Percentiles rank a stretch among this genome's conserved stretches.
These are phyloP conservation scores for Drosophila kanapiae DNA, from an alignment of 1,140 invertebrate genomes.

Conservation along the genomic window DNA sequence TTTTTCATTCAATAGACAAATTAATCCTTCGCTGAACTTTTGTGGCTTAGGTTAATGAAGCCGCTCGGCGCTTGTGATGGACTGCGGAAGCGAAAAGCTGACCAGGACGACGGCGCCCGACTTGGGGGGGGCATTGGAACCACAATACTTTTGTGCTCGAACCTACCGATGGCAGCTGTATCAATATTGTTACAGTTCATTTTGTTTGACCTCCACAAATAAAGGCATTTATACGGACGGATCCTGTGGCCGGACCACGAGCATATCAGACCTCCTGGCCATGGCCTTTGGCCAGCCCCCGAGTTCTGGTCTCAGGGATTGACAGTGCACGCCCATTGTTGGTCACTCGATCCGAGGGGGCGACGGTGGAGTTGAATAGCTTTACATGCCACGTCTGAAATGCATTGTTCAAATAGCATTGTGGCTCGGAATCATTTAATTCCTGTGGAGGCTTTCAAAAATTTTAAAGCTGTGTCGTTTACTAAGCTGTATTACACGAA, in stretches of 20 bases:
- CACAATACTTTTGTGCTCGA: constrained; percentile 70
- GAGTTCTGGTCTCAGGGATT: constrained; percentile 26
- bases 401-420: constrained; percentile 46
- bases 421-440: constrained; percentile 21
- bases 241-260: constrained; percentile 37
- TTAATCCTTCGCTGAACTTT: constrained; percentile 51
- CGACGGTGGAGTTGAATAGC: constrained; percentile 31
- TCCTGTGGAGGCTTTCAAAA: not conserved
- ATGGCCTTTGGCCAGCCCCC: constrained; percentile 43
- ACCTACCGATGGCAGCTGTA: constrained; percentile 73
- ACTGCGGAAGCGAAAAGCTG: constrained; percentile 48
- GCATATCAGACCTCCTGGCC: constrained; percentile 33
- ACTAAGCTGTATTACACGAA: not conserved
- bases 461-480: constrained; percentile 5
- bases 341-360: not conserved
- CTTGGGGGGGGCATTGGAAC: constrained; percentile 33
- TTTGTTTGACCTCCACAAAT: constrained; percentile 78
- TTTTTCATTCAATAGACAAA: constrained; percentile 55
- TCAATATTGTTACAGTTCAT: constrained; percentile 83
- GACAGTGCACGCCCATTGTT: constrained; percentile 28
- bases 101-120: constrained; percentile 10
- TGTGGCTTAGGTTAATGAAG: constrained; percentile 69
- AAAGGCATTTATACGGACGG: constrained; percentile 72
- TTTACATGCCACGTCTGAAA: constrained; percentile 49
- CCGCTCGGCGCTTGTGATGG: constrained; percentile 29